phyloP scores from a whole-genome alignment of 2,113 vertebrate genomes.

The Tapirus terrestris region DNA sequence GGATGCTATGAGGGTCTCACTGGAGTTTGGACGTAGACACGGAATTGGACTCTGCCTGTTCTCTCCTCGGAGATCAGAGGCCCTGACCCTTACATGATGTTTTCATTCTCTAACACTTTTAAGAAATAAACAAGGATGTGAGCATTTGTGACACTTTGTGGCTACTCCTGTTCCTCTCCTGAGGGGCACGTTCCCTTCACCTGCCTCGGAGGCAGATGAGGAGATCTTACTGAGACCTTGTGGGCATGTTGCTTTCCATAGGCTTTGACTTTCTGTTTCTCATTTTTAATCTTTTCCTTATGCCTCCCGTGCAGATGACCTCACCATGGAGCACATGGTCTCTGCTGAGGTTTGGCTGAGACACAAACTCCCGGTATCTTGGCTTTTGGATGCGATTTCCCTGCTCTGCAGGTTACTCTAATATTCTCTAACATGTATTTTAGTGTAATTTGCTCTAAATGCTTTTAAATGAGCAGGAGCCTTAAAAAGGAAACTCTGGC shows the following conservation, averaged over 20 bases:
- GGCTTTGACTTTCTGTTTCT: background rate
- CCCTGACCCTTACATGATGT: fast-evolving
- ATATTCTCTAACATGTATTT: background rate
- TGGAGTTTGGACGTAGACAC: fast-evolving
- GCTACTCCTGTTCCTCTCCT: fast-evolving
- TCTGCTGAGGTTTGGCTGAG: background rate
- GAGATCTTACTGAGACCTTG: fast-evolving
- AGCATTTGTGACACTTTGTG: fast-evolving
- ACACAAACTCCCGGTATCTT: fast-evolving
- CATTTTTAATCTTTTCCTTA: fast-evolving
- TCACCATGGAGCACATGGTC: fast-evolving
- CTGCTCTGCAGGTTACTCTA: background rate
- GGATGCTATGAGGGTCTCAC: fast-evolving
- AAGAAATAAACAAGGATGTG: fast-evolving
- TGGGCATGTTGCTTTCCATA: background rate
- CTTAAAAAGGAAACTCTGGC: background rate
- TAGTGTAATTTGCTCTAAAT: background rate
- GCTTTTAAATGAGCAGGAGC: background rate
- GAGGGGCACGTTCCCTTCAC: fast-evolving
- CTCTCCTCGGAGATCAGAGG: background rate
- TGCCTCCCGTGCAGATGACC: fast-evolving
- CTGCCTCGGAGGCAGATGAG: fast-evolving
- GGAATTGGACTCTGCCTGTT: too few relatives aligned
- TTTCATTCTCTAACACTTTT: fast-evolving
- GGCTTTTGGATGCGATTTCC: fast-evolving